Base-by-base conservation (phyloP, 2,113 vertebrate genomes). In the Suncus etruscus region DNA sequence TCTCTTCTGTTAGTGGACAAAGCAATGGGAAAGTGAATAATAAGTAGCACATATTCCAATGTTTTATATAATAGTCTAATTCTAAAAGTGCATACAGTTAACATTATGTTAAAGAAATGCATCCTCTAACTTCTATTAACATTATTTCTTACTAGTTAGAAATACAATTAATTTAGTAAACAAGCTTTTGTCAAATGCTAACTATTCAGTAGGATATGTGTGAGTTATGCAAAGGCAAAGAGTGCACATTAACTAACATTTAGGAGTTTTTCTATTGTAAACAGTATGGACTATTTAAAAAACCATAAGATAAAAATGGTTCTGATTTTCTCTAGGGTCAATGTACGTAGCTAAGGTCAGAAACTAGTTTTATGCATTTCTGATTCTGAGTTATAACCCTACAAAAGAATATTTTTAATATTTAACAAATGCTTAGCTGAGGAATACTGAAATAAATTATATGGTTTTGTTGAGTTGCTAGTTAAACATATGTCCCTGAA, bases 401-500 rank as follows among this genome's bases (percentile, higher is more conserved):
- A 50, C 31, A 87, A 4, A 31, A 27, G 50, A 31, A 12, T 51
- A 18, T 51, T 11, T 84, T 11, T 7, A 77, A 6, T 76, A 54
- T 47, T 83, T 27, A 82, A 31, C n/a, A 78, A 31, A 8, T 6
- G 5, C 61, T 75, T 8, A 29, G 11, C 1, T 29, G 54, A 70
- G 12, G 16, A 77, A 83, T 63, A 63, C 6, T 29, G 16, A 89
- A 78, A 65, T 0, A 61, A 8, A 8, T 63, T 54, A 14, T 70
- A 61, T 68, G 78, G 75, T 87, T 4, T 69, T 77, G 86, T 78
- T 9, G 3, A 66, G 15, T 31, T 80, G 47, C 73, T 77, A 31
- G 83, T 83, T 92, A 88, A 93, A 83, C 69, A 91, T 93, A 79
- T 92, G 58, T 66, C 74, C 63, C 45, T 48, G 70, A 78, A 83